Evolutionary conservation across 2,113 vertebrate genomes (phyloP), one percentile per base, ranked within the genome.

Genomic region (Atrichornis clamosus): DNA sequence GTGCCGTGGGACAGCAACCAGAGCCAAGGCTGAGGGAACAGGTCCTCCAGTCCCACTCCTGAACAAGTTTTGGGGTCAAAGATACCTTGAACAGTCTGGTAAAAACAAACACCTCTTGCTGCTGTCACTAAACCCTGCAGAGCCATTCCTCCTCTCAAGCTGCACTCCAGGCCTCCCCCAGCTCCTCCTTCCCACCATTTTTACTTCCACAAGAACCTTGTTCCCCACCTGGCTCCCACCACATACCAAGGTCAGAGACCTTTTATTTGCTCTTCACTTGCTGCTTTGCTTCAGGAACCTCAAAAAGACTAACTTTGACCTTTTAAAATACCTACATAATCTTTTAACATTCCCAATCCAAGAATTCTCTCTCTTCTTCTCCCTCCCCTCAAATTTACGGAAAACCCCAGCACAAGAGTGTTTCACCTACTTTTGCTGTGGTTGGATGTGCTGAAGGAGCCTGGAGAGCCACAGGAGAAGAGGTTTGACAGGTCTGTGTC

Each of bases 381-480:
- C 47, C 27, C 10, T 39, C 56, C 52, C 63, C 42, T 39, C 50
- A 42, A 41, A 21, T 23, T 53, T 27, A 41, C 80, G 32, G 18
- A 42, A 50, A 59, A 30, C 26, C 13, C 11, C 56, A 24, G 6
- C 37, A 47, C 63, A 56, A 24, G 5, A 35, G 11, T 8, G 0
- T 79, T 32, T 20, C 27, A 93, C 97, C 77, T 67, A 92, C 98
- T 93, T 78, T 90, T 93, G 15, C 62, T 17, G 37, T 67, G 74
- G 37, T 47, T 60, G 32, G 95, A 74, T 3, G 35, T 24, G 68
- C 88, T 58, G 1, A 82, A 76, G 39, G 94, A 64, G 13, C 12
- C 26, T 8, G 49, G 20, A 28, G 94, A 88, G 75, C 93, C 80
- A 42, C 44, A 62, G 62, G 87, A 82, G 80, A 95, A 75, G 68